Base-by-base conservation (phyloP, 2,888 invertebrate genomes). In the Cataglyphis altisquamis region DNA sequence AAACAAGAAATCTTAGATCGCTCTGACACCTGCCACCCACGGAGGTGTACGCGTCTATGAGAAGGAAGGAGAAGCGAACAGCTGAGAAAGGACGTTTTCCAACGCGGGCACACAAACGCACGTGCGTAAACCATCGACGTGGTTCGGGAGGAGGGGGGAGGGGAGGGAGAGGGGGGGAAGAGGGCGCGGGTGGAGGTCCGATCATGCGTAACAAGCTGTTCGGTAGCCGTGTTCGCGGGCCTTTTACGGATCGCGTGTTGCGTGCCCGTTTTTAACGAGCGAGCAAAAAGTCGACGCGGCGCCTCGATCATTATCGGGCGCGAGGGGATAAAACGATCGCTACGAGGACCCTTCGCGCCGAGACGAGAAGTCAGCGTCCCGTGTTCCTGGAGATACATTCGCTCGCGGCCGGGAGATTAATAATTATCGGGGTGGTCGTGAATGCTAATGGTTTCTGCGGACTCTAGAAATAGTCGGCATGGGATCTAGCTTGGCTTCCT, bases 251-350 rank as follows among this genome's bases (percentile, higher is more conserved):
- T 78, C 36, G 83, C 83, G 78, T 83, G 83, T 66, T 83, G 57
- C 78, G 67, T 67, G 70, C 36, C 52, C 32, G 36, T 83, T 83
- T 85, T 83, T 83, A 80, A 70, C 70, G 68, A 39, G 67, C 66
- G 41, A 52, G 62, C 84, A 83, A 84, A 78, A 72, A 73, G 73
- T 66, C 67, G n/a, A 3, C 41, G 36, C 41, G 66, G 66, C 73
- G 45, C 60, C 64, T 68, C 74, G 85, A 83, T 84, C 83, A 74
- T 78, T 84, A 85, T 83, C 85, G 73, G 73, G 80, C 74, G 85
- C 63, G 83, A 85, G 67, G 67, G 83, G 78, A 73, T 85, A 84
- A 85, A 85, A 85, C 72, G 83, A 85, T 84, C 52, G 82, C 78
- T 62, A 84, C 60, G 73, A 84, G 66, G 63, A 52, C 57, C 67